Evolutionary conservation across 2,797 vertebrate species (phyloP).

Genomic region (Melanotaenia nigrans): DNA sequence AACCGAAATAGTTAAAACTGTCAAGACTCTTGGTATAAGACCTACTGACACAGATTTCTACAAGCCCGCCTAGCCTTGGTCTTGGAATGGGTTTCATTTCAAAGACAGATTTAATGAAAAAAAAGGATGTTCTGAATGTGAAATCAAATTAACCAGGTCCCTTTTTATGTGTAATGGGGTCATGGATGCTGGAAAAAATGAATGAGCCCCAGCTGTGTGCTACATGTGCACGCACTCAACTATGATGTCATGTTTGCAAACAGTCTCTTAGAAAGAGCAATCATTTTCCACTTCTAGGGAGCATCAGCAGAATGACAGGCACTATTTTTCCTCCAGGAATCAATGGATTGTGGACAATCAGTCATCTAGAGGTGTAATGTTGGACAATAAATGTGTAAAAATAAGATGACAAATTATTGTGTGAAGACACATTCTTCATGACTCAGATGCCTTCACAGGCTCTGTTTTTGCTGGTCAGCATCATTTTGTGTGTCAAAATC

Average conservation of each 20-base stretch:
- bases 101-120: constrained; percentile 15
- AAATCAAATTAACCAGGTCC: constrained; percentile 25
- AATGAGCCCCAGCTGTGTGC: constrained; percentile 28
- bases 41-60: not conserved
- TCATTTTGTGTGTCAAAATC: not conserved
- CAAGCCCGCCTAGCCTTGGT: not conserved
- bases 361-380: constrained; percentile 35
- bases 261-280: constrained; percentile 43
- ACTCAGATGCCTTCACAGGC: not conserved
- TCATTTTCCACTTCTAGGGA: constrained; percentile 40
- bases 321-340: constrained; percentile 22
- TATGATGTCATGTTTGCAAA: constrained; percentile 53
- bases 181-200: constrained; percentile 27
- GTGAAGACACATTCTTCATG: not conserved
- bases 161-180: constrained; percentile 19
- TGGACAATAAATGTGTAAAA: constrained; percentile 51
- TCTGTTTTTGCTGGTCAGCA: not conserved
- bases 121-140: not conserved
- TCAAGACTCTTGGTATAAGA: not conserved
- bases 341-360: constrained; percentile 48
- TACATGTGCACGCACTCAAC: constrained; percentile 42
- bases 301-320: constrained; percentile 33
- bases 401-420: constrained; percentile 12
- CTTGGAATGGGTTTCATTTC: constrained; percentile 8
- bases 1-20: not conserved